A percentile compares a stretch with the other conserved stretches of the same genome.
Conservation (phyloP, 1,140 invertebrate genomes). For the Chymomyza costata region DNA sequence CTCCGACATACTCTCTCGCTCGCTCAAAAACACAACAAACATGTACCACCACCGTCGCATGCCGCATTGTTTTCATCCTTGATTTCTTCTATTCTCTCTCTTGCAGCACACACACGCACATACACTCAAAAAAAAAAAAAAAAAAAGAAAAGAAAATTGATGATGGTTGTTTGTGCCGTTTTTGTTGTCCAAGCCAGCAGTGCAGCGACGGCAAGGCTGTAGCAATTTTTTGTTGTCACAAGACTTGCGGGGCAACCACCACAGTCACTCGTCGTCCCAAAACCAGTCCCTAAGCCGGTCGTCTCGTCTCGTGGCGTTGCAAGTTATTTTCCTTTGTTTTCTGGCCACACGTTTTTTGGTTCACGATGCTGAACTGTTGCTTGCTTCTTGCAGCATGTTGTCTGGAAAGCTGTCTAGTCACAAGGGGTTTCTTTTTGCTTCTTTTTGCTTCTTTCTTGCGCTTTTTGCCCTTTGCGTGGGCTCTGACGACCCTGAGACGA, state of each 20-base stretch:
- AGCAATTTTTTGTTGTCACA: conserved; percentile 9
- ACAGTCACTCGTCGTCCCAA: conserved; percentile 1
- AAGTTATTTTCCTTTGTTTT: no score
- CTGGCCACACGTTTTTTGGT: no score
- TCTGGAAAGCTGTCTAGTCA: conserved; percentile 41
- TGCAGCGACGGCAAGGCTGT: no score
- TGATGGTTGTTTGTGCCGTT: conserved; percentile 27
- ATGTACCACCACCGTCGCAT: no score
- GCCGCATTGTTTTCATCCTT: neutral
- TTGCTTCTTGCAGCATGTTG: conserved; percentile 7
- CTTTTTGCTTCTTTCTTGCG: conserved; percentile 3
- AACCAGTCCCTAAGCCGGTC: no score
- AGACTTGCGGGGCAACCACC: neutral
- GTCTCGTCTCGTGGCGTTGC: conserved; percentile 31
- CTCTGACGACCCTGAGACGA: conserved; percentile 19
- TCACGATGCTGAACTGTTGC: conserved; percentile 20
- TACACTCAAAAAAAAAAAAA: conserved; percentile 16
- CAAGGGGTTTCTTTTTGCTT: no score
- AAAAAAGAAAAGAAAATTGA: conserved; percentile 19
- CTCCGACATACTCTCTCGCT: no score
- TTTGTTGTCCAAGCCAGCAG: no score
- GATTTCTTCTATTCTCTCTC: neutral
- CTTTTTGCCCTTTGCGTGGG: conserved; percentile 11
- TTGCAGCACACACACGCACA: conserved; percentile 24
- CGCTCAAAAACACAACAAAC: no score